These are phyloP conservation scores for Nibea coibor DNA, from an alignment of 2,113 vertebrate species.

Conservation along the genomic window DNA sequence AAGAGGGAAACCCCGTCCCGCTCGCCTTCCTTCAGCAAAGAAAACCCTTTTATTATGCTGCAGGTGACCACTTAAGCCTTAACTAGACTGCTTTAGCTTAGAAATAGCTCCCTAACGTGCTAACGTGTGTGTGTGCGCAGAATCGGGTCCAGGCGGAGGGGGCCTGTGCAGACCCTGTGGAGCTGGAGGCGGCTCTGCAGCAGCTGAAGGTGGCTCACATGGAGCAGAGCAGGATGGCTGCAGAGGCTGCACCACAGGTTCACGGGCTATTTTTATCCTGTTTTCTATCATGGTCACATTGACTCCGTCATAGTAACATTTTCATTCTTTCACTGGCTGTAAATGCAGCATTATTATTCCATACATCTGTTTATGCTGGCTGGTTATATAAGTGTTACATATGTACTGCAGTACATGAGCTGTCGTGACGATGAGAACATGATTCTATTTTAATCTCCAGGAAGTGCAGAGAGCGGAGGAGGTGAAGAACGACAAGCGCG, in stretches of 20 bases:
- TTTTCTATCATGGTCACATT: background rate
- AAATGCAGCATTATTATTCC: background rate
- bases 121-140: constrained; percentile 31
- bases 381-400: background rate
- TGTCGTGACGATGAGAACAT: background rate
- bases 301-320: too few relatives aligned
- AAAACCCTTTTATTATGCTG: constrained; percentile 78
- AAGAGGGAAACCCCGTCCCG: constrained; percentile 87
- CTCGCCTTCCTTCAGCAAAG: constrained; percentile 83
- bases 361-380: too few relatives aligned
- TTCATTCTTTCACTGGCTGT: background rate
- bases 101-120: background rate
- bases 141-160: constrained; percentile 81
- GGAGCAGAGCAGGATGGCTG: constrained; percentile 25
- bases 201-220: constrained; percentile 58
- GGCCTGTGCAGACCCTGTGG: constrained; percentile 74
- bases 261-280: background rate
- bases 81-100: background rate
- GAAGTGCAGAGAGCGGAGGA: constrained; percentile 40
- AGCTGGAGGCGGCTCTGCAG: constrained; percentile 76
- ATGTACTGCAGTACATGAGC: background rate
- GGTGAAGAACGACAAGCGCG: constrained; percentile 20
- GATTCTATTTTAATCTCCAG: constrained; percentile 29
- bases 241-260: constrained; percentile 22
- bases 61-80: constrained; percentile 82